Conservation (phyloP, 2,113 vertebrate genomes). For the Struthidea cinerea region DNA sequence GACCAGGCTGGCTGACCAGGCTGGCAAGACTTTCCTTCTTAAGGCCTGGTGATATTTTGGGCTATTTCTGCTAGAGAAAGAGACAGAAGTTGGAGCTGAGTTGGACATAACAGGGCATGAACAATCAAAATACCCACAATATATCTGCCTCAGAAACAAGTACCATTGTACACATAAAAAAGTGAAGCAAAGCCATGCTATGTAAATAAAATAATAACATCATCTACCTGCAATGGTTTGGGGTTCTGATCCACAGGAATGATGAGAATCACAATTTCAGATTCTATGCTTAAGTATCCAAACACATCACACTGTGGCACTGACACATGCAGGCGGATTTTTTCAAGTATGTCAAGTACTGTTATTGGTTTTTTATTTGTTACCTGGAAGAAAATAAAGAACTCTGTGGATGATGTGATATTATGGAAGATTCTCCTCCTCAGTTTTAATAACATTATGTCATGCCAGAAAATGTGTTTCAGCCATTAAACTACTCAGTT, state of each 20-base stretch:
- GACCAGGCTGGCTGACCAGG: neutral
- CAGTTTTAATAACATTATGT: neutral
- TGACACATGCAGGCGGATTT: slow-evolving; percentile 88
- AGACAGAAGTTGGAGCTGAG: neutral
- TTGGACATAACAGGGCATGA: accelerated
- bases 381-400: slow-evolving; percentile 70
- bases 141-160: neutral
- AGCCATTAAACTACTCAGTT: neutral
- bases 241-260: slow-evolving; percentile 90
- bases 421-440: neutral
- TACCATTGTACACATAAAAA: accelerated
- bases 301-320: slow-evolving; percentile 97
- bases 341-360: slow-evolving; percentile 86
- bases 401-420: neutral
- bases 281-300: slow-evolving; percentile 94
- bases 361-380: slow-evolving; percentile 87
- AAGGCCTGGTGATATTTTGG: neutral
- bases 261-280: slow-evolving; percentile 89
- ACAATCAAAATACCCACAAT: neutral
- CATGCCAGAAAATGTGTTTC: neutral
- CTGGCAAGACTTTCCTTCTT: neutral
- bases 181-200: neutral
- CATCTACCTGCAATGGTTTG: slow-evolving; percentile 87
- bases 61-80: neutral
- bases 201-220: neutral